A percentile compares a stretch with the other conserved stretches of the same genome.
Evolutionary conservation across 2,888 invertebrate genomes (phyloP).

Genomic region (Imbricaverruca yamaguchii): DNA sequence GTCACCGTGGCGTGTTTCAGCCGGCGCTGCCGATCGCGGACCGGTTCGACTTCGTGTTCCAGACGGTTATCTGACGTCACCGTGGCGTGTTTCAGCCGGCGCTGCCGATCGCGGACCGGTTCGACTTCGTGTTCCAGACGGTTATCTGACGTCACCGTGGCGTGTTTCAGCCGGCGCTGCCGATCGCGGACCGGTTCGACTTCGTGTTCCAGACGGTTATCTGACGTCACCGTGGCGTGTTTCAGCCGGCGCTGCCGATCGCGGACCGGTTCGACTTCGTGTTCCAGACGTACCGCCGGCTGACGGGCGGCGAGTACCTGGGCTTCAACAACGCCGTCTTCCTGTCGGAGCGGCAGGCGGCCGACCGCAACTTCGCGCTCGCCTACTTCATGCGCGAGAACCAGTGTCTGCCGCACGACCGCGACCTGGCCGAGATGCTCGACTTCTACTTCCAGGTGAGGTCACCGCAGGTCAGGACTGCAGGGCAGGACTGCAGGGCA

Average conservation of each 20-base stretch:
- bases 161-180: neutral
- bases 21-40: neutral
- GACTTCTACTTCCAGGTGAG: slow-evolving; percentile 93
- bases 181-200: neutral
- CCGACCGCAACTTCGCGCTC: slow-evolving; percentile 92
- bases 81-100: neutral
- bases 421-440: slow-evolving; percentile 84
- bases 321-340: slow-evolving; percentile 96
- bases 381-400: slow-evolving; percentile 97
- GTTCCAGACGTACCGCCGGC: slow-evolving; percentile 43
- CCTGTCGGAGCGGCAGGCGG: slow-evolving; percentile 91
- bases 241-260: neutral
- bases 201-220: slow-evolving; percentile 26
- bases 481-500: too few species aligned
- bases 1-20: neutral
- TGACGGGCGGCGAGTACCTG: slow-evolving; percentile 80
- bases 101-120: neutral
- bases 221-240: too few species aligned
- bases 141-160: too few species aligned
- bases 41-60: slow-evolving; percentile 27
- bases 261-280: slow-evolving; percentile 25
- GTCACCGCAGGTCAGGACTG: too few species aligned
- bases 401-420: slow-evolving; percentile 88
- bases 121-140: slow-evolving; percentile 29
- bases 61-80: slow-evolving; percentile 13